Conservation (phyloP, 2,113 vertebrate genomes). For the Tylochromis polylepis region DNA sequence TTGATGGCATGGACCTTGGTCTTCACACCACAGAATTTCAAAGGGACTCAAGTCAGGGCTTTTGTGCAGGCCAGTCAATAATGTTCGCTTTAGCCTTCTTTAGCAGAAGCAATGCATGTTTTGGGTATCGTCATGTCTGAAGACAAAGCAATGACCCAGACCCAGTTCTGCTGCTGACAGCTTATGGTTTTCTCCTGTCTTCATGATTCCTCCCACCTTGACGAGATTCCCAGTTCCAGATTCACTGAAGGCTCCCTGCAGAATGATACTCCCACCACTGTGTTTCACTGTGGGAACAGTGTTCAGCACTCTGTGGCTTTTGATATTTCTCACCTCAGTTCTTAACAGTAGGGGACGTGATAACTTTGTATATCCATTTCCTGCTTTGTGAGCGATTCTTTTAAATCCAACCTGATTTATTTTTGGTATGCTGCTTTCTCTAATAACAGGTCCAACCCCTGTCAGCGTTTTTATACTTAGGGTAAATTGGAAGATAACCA, state of each 20-base stretch:
- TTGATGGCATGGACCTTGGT: no score
- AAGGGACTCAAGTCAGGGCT: neutral
- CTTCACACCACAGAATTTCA: neutral
- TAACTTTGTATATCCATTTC: neutral
- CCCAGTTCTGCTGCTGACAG: neutral
- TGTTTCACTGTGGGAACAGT: no score
- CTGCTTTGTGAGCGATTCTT: neutral
- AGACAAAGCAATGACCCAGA: neutral
- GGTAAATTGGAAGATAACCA: no score
- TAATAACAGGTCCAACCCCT: neutral
- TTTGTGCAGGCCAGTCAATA: no score
- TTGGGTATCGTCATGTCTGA: neutral
- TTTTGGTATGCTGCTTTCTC: neutral
- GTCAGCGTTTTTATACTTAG: neutral
- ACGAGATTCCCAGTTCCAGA: neutral
- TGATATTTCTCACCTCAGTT: no score
- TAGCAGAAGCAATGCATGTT: no score
- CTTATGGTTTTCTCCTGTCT: neutral
- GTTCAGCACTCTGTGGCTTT: no score
- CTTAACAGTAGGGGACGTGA: no score
- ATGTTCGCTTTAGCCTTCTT: no score
- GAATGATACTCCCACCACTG: no score
- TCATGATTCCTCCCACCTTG: neutral
- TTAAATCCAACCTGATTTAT: neutral
- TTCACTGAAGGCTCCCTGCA: no score